Evolutionary conservation across 2,797 vertebrate genomes (phyloP).

Genomic region (Xiphorhynchus erythropygius): DNA sequence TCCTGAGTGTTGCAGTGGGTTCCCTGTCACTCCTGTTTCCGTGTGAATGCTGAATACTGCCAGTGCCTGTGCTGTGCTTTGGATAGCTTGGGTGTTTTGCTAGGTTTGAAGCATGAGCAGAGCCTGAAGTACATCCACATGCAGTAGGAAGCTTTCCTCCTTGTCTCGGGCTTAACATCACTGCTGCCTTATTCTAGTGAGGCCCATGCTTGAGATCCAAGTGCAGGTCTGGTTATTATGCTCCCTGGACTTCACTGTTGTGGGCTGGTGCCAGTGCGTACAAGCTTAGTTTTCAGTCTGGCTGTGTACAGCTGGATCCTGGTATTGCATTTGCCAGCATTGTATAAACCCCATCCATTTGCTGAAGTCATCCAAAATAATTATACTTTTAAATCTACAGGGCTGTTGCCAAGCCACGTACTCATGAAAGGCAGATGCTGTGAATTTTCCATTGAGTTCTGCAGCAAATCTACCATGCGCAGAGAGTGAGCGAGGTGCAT

Average conservation of each 20-base stretch:
- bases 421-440: not conserved
- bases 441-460: slow-evolving; percentile 22
- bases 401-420: not conserved
- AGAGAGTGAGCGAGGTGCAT: not conserved
- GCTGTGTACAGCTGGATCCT: not conserved
- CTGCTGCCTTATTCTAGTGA: not conserved
- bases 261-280: not conserved
- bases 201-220: not conserved
- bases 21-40: not conserved
- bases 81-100: not conserved
- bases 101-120: not conserved
- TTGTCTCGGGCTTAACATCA: not conserved
- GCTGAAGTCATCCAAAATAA: slow-evolving; percentile 42
- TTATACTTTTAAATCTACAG: slow-evolving; percentile 18
- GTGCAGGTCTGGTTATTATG: not conserved
- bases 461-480: not conserved
- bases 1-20: not conserved
- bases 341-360: slow-evolving; percentile 1
- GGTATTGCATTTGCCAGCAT: slow-evolving; percentile 1
- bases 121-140: not conserved
- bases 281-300: not conserved
- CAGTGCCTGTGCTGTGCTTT: not conserved
- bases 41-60: not conserved
- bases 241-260: not conserved
- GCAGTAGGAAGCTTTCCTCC: not conserved